Base-by-base conservation (phyloP, 2,888 invertebrate species). In the Scaptomyza cyrtandrae region DNA sequence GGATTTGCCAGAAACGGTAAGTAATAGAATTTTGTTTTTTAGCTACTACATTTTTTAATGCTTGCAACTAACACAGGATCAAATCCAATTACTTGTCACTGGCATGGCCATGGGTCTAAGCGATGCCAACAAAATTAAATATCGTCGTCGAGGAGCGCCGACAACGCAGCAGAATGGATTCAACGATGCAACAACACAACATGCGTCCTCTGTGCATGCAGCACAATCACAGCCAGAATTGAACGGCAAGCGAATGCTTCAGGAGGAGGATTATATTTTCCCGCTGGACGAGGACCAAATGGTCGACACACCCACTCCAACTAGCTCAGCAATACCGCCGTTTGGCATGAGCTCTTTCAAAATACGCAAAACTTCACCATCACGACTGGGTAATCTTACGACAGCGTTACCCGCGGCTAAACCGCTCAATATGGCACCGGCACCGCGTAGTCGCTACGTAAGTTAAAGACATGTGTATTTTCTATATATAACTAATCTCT, bases 231-330 rank as follows among this genome's bases (percentile, higher is more conserved):
- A 82, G 54, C 75, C 77, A 1, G 80, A 80, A 16, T 16, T 75
- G 5, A 78, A 79, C 55, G 80, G 88, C 13, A 92, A 89, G 52
- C 89, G 93, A 11, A 79, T 86, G 55, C 73, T 88, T 41, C 88
- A 90, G 87, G 96, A 96, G 68, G 96, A 95, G 39, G 97, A 97
- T 78, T 94, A 97, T 90, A 97, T 97, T 91, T 97, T 97, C 90
- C 94, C 95, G 16, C 92, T 97, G 80, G 97, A 97, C 76, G 97
- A 97, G 81, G 96, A 96, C 87, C 94, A 95, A 75, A 91, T 92
- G 74, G 82, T 90, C 5, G 92, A 92, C 43, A 84, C 89, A 37
- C 85, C 89, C 6, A 84, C 90, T 27, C 87, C 90, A 1, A 88
- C 88, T 1, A 72, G 81, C 44, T 74, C 71, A 6, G 89, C 83